Percentiles rank a stretch among this genome's conserved stretches.
Conservation (phyloP, 1,140 invertebrate species). For the Ridgeia piscesae region DNA sequence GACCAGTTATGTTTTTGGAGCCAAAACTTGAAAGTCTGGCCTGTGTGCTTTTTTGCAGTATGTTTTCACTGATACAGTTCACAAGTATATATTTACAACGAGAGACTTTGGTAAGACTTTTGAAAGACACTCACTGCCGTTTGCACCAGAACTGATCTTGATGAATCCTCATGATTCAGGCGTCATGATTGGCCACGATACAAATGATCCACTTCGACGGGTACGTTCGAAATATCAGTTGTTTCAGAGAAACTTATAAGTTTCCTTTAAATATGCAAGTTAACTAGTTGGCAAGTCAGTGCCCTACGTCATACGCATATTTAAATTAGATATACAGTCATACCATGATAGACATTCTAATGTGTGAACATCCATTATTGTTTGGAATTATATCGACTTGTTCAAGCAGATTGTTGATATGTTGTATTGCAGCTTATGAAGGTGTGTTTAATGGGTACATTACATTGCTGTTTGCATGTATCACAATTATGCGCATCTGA, state of each 20-base stretch:
- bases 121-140: slow-evolving; percentile 64
- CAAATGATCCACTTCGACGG: slow-evolving; percentile 67
- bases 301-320: background rate
- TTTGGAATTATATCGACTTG: background rate
- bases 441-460: background rate
- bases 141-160: slow-evolving; percentile 74
- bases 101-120: slow-evolving; percentile 72
- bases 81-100: slow-evolving; percentile 78
- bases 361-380: background rate
- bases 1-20: background rate
- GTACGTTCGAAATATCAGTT: slow-evolving; percentile 59
- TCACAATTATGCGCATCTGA: too few relatives aligned
- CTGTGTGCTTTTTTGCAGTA: slow-evolving; percentile 65
- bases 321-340: background rate
- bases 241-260: background rate
- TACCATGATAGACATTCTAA: background rate
- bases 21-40: background rate
- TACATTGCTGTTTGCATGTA: too few relatives aligned
- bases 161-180: slow-evolving; percentile 71
- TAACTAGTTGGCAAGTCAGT: background rate
- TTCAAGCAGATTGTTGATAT: background rate
- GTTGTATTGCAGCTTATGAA: background rate
- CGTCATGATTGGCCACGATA: slow-evolving; percentile 71
- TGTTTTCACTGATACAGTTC: slow-evolving; percentile 77
- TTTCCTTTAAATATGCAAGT: background rate